Base-by-base conservation (phyloP, 2,888 invertebrate species). In the Saturnia pavonia region DNA sequence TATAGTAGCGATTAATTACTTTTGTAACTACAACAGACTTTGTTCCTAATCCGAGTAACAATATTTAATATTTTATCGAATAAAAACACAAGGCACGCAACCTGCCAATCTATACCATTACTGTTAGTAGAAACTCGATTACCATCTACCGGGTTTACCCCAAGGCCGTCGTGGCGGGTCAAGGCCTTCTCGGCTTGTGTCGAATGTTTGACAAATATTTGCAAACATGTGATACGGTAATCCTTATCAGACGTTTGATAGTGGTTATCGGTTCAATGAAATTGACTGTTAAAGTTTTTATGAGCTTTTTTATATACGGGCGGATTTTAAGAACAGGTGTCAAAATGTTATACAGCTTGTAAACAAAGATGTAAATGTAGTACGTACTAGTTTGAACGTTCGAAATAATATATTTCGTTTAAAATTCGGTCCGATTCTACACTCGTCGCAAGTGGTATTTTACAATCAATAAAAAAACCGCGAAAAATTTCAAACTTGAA, bases 161-260 rank as follows among this genome's bases (percentile, higher is more conserved):
- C 70, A 80, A 82, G 78, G 83, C 73, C 72, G 72, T 72, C 72
- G 68, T 42, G 69, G 70, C 66, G 34, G 83, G 80, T 81, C 82
- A 84, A 83, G 83, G 84, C 68, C 76, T 72, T 45, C 71, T 74
- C 73, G 69, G 75, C 70, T 68, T 76, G 40, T 67, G 74, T 75
- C 79, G 74, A 78, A 72, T 76, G 74, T 84, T 81, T 77, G 77
- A 76, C 72, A 57, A 70, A 54, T 66, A 27, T 70, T 66, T 27
- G 51, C 70, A 70, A 66, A 70, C 54, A 70, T 43, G 66, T 42
- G 70, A 11, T 67, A 67, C 27, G 42, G 19, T 70, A 25, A 67
- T 66, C 66, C 66, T 66, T 70, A 70, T 70, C 70, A 25, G 27
- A 42, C 51, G 12, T 43, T 34, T 12, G 54, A 67, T 67, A 65